Conservation (phyloP, 2,797 vertebrate species). For the Sebastes baramenuke region DNA sequence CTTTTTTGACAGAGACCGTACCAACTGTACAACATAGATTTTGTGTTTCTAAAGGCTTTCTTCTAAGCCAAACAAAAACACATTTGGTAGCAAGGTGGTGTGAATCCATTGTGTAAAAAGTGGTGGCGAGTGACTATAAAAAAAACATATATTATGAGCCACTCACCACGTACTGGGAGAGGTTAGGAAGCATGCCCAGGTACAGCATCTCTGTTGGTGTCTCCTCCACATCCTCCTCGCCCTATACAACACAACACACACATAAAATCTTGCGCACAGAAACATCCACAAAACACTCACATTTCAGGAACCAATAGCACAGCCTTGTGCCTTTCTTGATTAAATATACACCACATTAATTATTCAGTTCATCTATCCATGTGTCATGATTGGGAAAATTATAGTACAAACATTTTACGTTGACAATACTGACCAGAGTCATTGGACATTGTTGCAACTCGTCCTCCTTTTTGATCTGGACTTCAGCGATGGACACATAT, state of each 20-base stretch:
- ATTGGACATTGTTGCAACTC: slow-evolving; percentile 94
- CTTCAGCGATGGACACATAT: slow-evolving; percentile 92
- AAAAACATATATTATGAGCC: neutral
- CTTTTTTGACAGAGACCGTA: neutral
- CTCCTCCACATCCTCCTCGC: slow-evolving; percentile 94
- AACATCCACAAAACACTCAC: neutral
- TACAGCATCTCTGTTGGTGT: slow-evolving; percentile 91
- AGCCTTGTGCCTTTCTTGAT: neutral
- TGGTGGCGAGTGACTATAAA: neutral
- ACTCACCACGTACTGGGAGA: slow-evolving; percentile 97
- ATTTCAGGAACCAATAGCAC: neutral
- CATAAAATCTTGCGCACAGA: neutral
- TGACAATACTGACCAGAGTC: slow-evolving; percentile 86
- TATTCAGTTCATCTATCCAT: neutral
- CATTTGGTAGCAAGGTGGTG: neutral
- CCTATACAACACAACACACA: slow-evolving; percentile 74
- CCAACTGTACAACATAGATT: neutral
- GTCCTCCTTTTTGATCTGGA: slow-evolving; percentile 94
- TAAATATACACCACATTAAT: neutral
- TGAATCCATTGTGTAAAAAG: neutral
- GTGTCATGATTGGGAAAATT: neutral
- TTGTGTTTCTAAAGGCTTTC: neutral
- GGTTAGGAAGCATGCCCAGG: slow-evolving; percentile 92
- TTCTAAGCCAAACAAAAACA: neutral
- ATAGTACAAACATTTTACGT: neutral